Evolutionary conservation across 2,113 vertebrate genomes (phyloP), one percentile per base, ranked within the genome.

Genomic region (Chaetops frenatus): DNA sequence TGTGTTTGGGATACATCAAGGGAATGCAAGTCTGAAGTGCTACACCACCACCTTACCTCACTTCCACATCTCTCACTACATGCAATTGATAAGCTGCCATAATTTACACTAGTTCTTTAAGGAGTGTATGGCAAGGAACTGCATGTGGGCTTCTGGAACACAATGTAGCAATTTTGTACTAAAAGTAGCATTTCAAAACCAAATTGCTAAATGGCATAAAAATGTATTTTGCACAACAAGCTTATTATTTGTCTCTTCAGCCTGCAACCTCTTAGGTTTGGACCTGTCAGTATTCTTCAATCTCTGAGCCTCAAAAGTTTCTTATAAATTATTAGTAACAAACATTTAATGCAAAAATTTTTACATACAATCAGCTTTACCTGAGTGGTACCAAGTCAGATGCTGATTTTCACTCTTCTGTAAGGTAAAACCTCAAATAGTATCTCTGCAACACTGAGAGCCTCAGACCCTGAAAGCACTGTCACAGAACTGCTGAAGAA

Each of bases 181-280:
- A 74, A 94, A 95, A 93, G 91, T 58, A 91, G 88, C 35, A 86
- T 33, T 86, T 73, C 65, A 71, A 86, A 93, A 86, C 28, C 67
- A 83, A 96, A 89, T 65, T 71, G 20, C 66, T 69, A 92, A 89
- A 81, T 16, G 25, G 53, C 61, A 85, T 9, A 42, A 72, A 87
- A 65, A 60, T 1, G 1, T 61, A 50, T 91, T 89, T 82, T 66
- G 62, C 50, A 82, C 78, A 91, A 82, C 25, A 42, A 72, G 61
- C 45, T 57, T 85, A 69, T 54, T 35, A 10, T 50, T 54, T 40
- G n/a, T 21, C 28, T 89, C 29, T 64, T 80, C 54, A 81, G 29
- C 7, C n/a, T 23, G 29, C 29, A 88, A 77, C 36, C 20, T 53
- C 66, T 42, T 66, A 62, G 36, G 69, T 72, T 61, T 66, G 35